Evolutionary conservation across 64 coral and sea anemone species (phyloP).

Genomic region (Montipora efflorescens): DNA sequence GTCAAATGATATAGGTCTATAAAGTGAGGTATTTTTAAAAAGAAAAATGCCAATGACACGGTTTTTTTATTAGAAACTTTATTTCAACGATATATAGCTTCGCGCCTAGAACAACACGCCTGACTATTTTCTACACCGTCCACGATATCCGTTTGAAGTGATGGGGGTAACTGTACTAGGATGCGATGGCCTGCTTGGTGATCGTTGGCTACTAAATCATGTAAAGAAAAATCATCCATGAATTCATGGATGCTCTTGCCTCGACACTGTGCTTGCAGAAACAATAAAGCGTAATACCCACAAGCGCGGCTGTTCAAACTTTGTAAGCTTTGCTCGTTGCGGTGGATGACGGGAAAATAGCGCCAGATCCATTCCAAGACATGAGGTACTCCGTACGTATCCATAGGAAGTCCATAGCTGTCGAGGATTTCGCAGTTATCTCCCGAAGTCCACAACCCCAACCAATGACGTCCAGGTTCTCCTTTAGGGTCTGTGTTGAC

Average conservation of each 20-base stretch:
- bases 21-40: too few relatives aligned
- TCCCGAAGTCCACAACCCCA: not conserved
- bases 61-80: too few relatives aligned
- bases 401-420: constrained; percentile 3
- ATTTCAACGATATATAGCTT: too few relatives aligned
- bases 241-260: not conserved
- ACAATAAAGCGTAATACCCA: not conserved
- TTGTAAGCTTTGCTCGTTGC: not conserved
- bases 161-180: too few relatives aligned
- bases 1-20: too few relatives aligned
- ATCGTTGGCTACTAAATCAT: not conserved
- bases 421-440: constrained; percentile 39
- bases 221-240: not conserved
- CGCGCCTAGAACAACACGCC: not conserved
- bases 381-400: too few relatives aligned
- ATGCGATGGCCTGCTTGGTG: not conserved
- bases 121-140: not conserved
- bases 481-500: too few relatives aligned
- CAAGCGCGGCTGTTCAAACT: not conserved
- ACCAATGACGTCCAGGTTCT: too few relatives aligned
- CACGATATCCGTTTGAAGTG: not conserved
- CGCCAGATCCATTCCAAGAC: too few relatives aligned
- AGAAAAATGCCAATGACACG: too few relatives aligned
- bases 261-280: not conserved
- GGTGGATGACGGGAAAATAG: not conserved